Evolutionary conservation across 2,797 vertebrate genomes (phyloP), one percentile per base, ranked within the genome.

Genomic region (Sebastes flavidus): DNA sequence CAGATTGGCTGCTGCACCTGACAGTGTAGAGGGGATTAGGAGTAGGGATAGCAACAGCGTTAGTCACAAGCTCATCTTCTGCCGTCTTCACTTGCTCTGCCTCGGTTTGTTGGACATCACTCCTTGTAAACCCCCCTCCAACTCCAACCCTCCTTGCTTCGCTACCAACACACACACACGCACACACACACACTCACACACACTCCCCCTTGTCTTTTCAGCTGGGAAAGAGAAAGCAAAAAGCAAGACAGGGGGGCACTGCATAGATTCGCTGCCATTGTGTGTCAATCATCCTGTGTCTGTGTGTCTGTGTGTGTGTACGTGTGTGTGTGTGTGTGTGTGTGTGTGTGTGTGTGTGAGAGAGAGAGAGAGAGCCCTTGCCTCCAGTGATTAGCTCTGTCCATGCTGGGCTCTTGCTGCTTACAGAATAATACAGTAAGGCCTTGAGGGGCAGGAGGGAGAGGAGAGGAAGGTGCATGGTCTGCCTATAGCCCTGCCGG

Each of bases 211-310:
- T 92, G 89, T 92, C 91, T 93, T 92, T 94, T 93, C 88, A 95
- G 94, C 94, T 94, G 82, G 75, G 81, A 89, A 88, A 92, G 87
- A 91, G 87, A 94, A 91, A 91, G 89, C 91, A 92, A 91, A 94
- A 94, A 92, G 93, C 91, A 93, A 89, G 88, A 86, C 80, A 72
- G 82, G 89, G 89, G 92, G 90, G 89, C 70, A 87, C 92, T 94
- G 93, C 94, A 95, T 95, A 95, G 95, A 96, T 95, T 96, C 90
- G 73, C 89, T 89, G 90, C 95, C 93, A 96, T 96, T 96, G 95
- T 96, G 94, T 95, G 95, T 95, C 95, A 96, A 95, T 96, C 95
- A 96, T 92, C 90, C 80, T 90, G 82, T 92, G 87, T 81, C 32
- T 87, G 46, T 87, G 29, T 87, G 70, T 60, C 29, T 36, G 42